A percentile compares a stretch with the other conserved stretches of the same genome.
phyloP scores from a whole-genome alignment of 2,113 vertebrate genomes.

The Archocentrus centrarchus region DNA sequence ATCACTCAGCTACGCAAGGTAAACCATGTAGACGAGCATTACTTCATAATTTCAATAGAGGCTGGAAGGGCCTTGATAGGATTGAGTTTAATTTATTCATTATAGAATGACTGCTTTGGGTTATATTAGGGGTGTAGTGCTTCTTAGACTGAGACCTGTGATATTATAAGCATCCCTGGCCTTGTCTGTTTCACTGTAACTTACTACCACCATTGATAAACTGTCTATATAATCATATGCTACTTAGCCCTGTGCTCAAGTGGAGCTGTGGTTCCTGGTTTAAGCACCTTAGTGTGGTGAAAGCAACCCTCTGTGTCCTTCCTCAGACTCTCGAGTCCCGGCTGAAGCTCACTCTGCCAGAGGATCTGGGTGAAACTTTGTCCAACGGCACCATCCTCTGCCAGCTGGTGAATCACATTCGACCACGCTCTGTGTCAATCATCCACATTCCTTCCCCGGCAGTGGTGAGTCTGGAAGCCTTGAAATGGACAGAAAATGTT shows the following conservation, averaged over 20 bases:
- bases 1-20: no score
- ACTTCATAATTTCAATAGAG: no score
- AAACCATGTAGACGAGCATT: no score
- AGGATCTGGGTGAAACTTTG: constrained; percentile 85
- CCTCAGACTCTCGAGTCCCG: constrained; percentile 83
- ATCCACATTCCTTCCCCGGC: constrained; percentile 92
- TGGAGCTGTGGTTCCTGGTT: no score
- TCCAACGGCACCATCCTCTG: constrained; percentile 88
- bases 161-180: no score
- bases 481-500: not conserved
- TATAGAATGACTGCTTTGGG: not conserved
- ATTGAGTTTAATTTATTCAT: no score
- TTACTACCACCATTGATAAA: not conserved
- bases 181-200: not conserved
- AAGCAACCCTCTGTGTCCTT: not conserved
- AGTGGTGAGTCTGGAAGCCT: constrained; percentile 84
- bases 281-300: no score
- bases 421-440: constrained; percentile 85
- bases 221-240: not conserved
- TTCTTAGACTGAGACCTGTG: not conserved
- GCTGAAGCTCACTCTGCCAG: constrained; percentile 80
- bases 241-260: not conserved
- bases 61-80: no score
- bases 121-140: no score
- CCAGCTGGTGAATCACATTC: constrained; percentile 88